Evolutionary conservation across 2,113 vertebrate species (phyloP).

Genomic region (Elaphurus davidianus): DNA sequence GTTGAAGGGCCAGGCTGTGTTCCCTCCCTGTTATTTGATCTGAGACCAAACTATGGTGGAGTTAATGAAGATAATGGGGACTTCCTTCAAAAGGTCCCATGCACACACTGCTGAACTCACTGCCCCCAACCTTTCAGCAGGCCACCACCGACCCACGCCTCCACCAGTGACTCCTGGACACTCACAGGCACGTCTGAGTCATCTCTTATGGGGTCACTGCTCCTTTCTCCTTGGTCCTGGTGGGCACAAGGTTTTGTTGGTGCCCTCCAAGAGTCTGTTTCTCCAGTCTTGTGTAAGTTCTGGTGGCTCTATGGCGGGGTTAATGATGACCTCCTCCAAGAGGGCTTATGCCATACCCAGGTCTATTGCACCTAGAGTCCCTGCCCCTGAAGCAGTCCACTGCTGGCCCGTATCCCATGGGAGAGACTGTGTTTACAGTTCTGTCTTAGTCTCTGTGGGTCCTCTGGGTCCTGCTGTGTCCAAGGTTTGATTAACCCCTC

Average conservation of each 20-base stretch:
- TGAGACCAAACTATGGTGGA: background rate
- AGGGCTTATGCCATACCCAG: background rate
- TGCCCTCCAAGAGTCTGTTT: background rate
- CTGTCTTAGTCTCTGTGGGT: background rate
- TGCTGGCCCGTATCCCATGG: background rate
- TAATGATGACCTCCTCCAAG: background rate
- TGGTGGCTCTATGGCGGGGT: background rate
- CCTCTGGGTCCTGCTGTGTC: background rate
- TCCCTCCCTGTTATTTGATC: background rate
- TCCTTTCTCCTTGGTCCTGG: background rate
- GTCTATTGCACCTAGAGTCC: background rate
- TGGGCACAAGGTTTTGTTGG: background rate
- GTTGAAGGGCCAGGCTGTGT: background rate
- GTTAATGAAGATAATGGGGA: background rate
- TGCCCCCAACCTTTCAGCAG: background rate
- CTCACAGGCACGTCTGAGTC: background rate
- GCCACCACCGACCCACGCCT: background rate
- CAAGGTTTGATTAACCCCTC: background rate
- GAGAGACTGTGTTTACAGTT: background rate
- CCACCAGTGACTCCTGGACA: background rate
- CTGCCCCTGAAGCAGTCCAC: background rate
- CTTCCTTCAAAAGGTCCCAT: background rate
- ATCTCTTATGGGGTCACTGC: background rate
- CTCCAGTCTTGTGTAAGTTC: background rate
- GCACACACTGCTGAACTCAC: background rate